Evolutionary conservation across 2,797 vertebrate species (phyloP).

Genomic region (Chaunax sp.): DNA sequence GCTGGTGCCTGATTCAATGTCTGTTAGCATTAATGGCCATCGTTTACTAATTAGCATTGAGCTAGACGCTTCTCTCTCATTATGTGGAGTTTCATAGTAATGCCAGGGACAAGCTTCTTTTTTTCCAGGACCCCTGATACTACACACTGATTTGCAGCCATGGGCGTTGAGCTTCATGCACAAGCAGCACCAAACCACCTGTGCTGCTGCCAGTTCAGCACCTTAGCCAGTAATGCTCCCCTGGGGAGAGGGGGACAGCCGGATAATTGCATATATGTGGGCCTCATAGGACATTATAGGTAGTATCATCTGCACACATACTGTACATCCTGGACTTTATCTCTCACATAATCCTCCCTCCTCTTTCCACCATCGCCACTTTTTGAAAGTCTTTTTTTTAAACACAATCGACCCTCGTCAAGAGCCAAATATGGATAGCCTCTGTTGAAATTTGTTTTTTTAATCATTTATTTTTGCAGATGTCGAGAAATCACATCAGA

Average conservation of each 20-base stretch:
- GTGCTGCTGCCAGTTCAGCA: conserved; percentile 16
- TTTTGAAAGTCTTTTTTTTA: not conserved
- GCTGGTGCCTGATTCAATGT: not conserved
- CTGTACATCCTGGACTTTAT: not conserved
- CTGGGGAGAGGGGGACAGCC: conserved; percentile 1
- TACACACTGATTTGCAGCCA: conserved; percentile 7
- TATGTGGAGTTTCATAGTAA: conserved; percentile 4
- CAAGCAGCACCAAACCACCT: conserved; percentile 25
- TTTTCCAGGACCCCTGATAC: conserved; percentile 15
- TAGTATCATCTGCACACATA: not conserved
- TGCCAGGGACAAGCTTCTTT: conserved; percentile 1
- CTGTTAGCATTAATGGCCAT: not conserved
- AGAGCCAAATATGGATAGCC: not conserved
- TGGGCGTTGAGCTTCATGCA: conserved; percentile 12
- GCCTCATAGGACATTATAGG: not conserved
- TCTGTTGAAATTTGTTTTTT: not conserved
- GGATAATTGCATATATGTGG: conserved; percentile 24
- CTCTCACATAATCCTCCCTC: not conserved
- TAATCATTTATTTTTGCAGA: not conserved
- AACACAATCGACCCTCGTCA: not conserved
- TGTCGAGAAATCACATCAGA: not conserved
- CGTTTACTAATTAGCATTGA: conserved; percentile 12
- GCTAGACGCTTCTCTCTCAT: not conserved
- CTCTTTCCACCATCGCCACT: not conserved
- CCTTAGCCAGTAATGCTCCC: conserved; percentile 15